These are phyloP conservation scores for Eulimnadia texana DNA, from an alignment of 1,140 invertebrate genomes.

Conservation along the genomic window DNA sequence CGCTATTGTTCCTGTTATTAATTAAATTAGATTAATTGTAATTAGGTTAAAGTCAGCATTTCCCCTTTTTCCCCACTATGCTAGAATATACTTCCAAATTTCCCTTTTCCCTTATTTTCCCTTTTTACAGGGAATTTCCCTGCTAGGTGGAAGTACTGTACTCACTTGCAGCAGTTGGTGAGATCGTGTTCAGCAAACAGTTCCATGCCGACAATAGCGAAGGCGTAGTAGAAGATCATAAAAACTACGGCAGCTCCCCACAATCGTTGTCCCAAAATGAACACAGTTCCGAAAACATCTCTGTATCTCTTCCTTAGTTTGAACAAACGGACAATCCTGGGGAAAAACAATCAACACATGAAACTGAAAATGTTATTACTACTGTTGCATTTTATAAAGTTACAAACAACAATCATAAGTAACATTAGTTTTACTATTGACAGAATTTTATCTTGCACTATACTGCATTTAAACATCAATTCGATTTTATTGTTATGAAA, in stretches of 20 bases:
- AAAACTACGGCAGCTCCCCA: slow-evolving; percentile 67
- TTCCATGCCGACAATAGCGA: slow-evolving; percentile 84
- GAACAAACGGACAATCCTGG: slow-evolving; percentile 52
- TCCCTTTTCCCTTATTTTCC: too few species aligned
- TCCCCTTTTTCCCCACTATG: neutral
- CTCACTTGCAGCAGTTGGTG: slow-evolving; percentile 63
- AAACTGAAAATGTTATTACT: too few species aligned
- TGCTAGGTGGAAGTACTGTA: too few species aligned
- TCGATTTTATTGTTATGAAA: too few species aligned
- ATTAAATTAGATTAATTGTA: slow-evolving; percentile 6
- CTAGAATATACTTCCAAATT: too few species aligned
- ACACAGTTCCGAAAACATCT: slow-evolving; percentile 76
- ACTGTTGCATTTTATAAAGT: too few species aligned
- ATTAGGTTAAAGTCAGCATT: too few species aligned
- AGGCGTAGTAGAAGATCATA: slow-evolving; percentile 77
- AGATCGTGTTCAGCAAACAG: slow-evolving; percentile 60
- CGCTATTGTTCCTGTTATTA: slow-evolving; percentile 54
- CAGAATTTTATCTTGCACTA: neutral
- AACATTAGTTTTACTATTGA: slow-evolving; percentile 24
- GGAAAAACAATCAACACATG: too few species aligned
- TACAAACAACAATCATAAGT: too few species aligned
- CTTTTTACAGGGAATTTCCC: too few species aligned
- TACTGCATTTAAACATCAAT: too few species aligned
- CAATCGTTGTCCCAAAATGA: slow-evolving; percentile 55
- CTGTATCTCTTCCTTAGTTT: slow-evolving; percentile 73